phyloP scores from a whole-genome alignment of 2,113 vertebrate species.

The Echinops telfairi region DNA sequence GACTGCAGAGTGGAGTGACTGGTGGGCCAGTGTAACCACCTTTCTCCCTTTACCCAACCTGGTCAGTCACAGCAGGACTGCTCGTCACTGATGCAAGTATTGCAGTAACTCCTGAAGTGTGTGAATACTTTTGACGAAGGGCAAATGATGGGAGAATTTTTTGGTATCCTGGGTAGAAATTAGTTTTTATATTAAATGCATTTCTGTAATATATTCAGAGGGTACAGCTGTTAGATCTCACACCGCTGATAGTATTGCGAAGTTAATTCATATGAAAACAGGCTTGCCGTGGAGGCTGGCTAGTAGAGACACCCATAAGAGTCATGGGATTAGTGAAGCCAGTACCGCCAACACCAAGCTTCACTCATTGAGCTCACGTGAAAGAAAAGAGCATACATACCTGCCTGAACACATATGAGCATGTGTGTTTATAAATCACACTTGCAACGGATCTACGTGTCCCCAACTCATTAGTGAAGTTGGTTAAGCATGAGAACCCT shows the following conservation, averaged over 20 bases:
- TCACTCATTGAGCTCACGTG: slow-evolving; percentile 13
- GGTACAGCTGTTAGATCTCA: neutral
- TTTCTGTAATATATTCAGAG: neutral
- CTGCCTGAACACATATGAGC: neutral
- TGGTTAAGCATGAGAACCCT: neutral
- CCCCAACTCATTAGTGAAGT: neutral
- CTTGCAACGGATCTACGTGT: neutral
- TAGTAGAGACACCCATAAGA: neutral
- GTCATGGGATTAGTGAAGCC: neutral
- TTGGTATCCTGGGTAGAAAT: neutral
- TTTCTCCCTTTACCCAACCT: neutral
- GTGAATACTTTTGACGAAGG: neutral
- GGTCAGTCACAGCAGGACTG: neutral
- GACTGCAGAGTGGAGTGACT: neutral
- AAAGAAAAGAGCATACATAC: neutral
- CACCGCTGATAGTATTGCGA: neutral
- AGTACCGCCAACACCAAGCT: neutral
- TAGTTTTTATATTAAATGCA: neutral
- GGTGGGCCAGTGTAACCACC: neutral
- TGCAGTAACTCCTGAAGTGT: neutral
- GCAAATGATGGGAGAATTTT: neutral
- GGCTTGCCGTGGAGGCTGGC: neutral
- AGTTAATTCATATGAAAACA: neutral
- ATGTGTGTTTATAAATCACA: slow-evolving; percentile 11
- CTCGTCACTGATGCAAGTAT: too few species aligned